Evolutionary conservation across 1,140 invertebrate genomes (phyloP), one percentile per base, ranked within the genome.

Genomic region (Zelostemma sp.): DNA sequence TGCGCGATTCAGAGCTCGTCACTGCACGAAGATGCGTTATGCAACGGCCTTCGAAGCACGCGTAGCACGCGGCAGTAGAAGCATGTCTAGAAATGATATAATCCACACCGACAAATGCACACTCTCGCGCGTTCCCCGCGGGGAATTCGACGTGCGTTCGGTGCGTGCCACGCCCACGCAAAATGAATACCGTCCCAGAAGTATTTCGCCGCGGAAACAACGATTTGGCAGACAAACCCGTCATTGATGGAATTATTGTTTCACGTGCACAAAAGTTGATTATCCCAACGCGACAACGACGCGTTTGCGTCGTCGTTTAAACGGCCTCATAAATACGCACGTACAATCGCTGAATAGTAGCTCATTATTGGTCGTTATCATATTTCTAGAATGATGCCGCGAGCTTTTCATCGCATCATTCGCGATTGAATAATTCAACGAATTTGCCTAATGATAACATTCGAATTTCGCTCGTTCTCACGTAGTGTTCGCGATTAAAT

Each of bases 281-380:
- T n/a, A n/a, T n/a, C n/a, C n/a, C n/a, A n/a, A n/a, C n/a, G n/a
- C n/a, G n/a, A n/a, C n/a, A n/a, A n/a, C n/a, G n/a, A n/a, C 31
- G 21, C 58, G 53, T 68, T 58, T 61, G 56, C 50, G 49, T 56
- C 50, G 51, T 38, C 48, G 50, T 51, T 51, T 28, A 38, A 50
- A 57, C 43, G 57, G 47, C 64, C 57, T 68, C 51, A 48, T 18
- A 54, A 58, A 68, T 43, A 48, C 14, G 48, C 21, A 21, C 56
- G 35, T n/a, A 14, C 3, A 2, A 38, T 14, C 53, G 58, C 53
- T 50, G 19, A 60, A 38, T 57, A 45, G 5, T 12, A 17, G 16
- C 35, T 55, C 47, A 21, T 56, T 67, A 50, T 46, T 45, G 51
- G 21, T 59, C 28, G 41, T 67, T 60, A 56, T 49, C 25, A 46